Evolutionary conservation across 2,113 vertebrate species (phyloP).

Genomic region (Mesitornis unicolor): DNA sequence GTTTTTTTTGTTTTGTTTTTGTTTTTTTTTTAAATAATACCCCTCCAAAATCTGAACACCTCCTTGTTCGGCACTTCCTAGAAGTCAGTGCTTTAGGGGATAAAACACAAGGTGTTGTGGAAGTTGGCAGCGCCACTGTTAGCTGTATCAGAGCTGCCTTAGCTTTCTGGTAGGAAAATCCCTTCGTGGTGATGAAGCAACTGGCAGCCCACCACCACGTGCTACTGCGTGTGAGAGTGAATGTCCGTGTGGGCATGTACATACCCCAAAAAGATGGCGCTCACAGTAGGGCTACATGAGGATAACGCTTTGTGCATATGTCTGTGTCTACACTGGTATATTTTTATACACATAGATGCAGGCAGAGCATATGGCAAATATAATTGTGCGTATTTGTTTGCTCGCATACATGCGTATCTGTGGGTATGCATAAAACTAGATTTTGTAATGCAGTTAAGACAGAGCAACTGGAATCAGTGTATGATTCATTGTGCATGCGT

Average conservation of each 20-base stretch:
- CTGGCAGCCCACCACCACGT: background rate
- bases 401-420: background rate
- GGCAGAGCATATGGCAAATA: conserved; percentile 25
- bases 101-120: background rate
- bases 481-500: background rate
- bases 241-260: background rate
- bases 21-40: background rate
- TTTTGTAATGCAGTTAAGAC: background rate
- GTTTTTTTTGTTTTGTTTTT: no score
- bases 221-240: background rate
- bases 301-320: background rate
- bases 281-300: background rate
- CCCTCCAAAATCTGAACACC: background rate
- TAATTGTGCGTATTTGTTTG: conserved; percentile 31
- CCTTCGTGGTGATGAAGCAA: background rate
- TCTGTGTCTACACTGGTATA: background rate
- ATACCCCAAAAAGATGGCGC: background rate
- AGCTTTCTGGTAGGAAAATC: background rate
- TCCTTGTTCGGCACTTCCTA: background rate
- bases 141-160: background rate
- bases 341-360: background rate
- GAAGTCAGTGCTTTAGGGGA: background rate
- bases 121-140: background rate
- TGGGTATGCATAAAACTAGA: background rate
- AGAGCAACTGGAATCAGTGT: background rate